phyloP scores from a whole-genome alignment of 35 echinoderm and acorn worm species.

The Diadema setosum region DNA sequence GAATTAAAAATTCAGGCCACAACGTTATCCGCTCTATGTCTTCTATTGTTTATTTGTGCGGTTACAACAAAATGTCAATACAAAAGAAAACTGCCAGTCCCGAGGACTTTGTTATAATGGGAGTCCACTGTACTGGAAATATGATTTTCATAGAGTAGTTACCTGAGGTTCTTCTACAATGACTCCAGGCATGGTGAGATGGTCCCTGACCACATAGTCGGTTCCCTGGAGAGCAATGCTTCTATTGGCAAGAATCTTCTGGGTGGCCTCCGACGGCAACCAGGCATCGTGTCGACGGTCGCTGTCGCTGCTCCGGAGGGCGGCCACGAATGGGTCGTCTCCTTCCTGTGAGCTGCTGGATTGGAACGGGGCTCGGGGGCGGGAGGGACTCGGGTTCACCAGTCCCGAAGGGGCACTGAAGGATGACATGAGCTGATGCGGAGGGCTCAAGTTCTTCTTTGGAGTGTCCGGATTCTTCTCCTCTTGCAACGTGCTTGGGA shows the following conservation, averaged over 20 bases:
- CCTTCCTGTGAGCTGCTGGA: neutral
- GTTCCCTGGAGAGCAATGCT: constrained; percentile 47
- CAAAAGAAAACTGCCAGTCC: too few species aligned
- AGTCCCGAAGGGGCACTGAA: neutral
- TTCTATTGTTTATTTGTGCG: too few species aligned
- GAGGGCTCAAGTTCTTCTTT: neutral
- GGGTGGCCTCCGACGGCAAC: constrained; percentile 57
- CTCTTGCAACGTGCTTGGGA: neutral
- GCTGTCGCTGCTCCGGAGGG: constrained; percentile 71
- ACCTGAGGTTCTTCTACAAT: constrained; percentile 86
- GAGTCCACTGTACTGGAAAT: too few species aligned
- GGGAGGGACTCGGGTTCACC: neutral
- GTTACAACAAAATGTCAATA: too few species aligned
- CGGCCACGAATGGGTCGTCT: constrained; percentile 58
- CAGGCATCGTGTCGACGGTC: constrained; percentile 90
- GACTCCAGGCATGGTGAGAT: constrained; percentile 95
- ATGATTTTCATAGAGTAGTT: too few species aligned
- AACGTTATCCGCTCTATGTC: too few species aligned
- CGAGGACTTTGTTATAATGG: too few species aligned
- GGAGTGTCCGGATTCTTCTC: neutral
- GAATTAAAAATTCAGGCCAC: too few species aligned
- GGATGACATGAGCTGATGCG: neutral
- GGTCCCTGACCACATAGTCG: constrained; percentile 72
- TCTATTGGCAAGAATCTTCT: constrained; percentile 44
- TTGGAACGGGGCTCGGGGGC: neutral